Evolutionary conservation across 2,888 invertebrate genomes (phyloP).

Genomic region (Rotaria magnacalcarata): DNA sequence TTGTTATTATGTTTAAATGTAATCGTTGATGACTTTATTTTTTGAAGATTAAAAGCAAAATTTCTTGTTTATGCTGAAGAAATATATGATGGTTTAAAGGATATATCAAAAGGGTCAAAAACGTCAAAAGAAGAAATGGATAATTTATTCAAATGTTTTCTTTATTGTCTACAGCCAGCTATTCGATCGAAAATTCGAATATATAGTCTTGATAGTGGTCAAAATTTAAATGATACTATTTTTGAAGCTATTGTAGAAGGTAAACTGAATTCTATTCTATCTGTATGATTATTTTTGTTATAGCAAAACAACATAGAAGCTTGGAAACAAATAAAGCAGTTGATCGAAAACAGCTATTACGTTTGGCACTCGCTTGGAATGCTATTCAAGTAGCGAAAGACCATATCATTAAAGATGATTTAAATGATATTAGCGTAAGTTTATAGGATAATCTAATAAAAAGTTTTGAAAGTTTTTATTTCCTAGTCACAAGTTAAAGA

Average conservation of each 20-base stretch:
- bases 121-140: not conserved
- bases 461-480: not conserved
- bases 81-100: not conserved
- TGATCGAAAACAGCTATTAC: not conserved
- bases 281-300: not conserved
- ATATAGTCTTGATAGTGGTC: not conserved
- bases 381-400: slow-evolving; percentile 3
- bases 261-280: not conserved
- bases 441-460: not conserved
- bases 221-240: not conserved
- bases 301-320: not conserved
- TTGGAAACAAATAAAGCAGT: not conserved
- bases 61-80: not conserved
- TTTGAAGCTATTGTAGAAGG: slow-evolving; percentile 16
- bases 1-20: not conserved
- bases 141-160: not conserved
- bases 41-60: not conserved
- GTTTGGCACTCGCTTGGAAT: not conserved
- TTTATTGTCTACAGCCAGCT: slow-evolving; percentile 33
- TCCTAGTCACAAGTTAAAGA: not conserved
- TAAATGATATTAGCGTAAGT: not conserved
- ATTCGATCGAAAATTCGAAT: not conserved
- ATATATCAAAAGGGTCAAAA: not conserved
- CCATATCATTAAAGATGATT: slow-evolving; percentile 13
- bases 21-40: not conserved